Evolutionary conservation across 2,888 invertebrate species (phyloP).

Genomic region (Ophonus ardosiacus): DNA sequence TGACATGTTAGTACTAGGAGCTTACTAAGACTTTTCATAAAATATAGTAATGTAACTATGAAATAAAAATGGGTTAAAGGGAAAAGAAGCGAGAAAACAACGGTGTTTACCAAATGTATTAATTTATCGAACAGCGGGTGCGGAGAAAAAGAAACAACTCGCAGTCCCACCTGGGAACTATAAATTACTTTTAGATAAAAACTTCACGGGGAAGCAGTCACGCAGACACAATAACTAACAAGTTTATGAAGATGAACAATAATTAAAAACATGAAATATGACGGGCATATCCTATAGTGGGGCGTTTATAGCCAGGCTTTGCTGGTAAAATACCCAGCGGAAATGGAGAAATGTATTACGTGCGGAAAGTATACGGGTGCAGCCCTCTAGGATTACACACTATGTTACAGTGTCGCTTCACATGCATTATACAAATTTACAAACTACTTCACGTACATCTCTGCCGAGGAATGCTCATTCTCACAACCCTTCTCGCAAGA

Average conservation of each 20-base stretch:
- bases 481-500: not conserved
- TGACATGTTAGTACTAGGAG: no score
- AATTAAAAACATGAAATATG: conserved; percentile 64
- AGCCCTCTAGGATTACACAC: conserved; percentile 44
- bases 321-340: conserved; percentile 59
- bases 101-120: conserved; percentile 44
- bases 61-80: conserved; percentile 8
- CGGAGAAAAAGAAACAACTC: conserved; percentile 28
- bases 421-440: conserved; percentile 38
- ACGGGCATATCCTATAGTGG: conserved; percentile 53
- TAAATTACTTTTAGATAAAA: conserved; percentile 62
- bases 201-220: conserved; percentile 59
- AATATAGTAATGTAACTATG: no score
- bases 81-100: not conserved
- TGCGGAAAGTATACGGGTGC: conserved; percentile 43
- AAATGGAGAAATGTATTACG: conserved; percentile 62
- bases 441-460: conserved; percentile 38
- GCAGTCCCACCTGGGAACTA: conserved; percentile 56
- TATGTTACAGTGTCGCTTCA: conserved; percentile 27
- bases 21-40: no score
- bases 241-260: conserved; percentile 64
- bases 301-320: conserved; percentile 57
- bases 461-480: not conserved
- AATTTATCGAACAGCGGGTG: conserved; percentile 42
- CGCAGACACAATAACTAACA: conserved; percentile 64